Percentiles rank a stretch among this genome's conserved stretches.
These are phyloP conservation scores for Drosophila mercatorum DNA, from an alignment of 2,888 invertebrate species.

Conservation along the genomic window DNA sequence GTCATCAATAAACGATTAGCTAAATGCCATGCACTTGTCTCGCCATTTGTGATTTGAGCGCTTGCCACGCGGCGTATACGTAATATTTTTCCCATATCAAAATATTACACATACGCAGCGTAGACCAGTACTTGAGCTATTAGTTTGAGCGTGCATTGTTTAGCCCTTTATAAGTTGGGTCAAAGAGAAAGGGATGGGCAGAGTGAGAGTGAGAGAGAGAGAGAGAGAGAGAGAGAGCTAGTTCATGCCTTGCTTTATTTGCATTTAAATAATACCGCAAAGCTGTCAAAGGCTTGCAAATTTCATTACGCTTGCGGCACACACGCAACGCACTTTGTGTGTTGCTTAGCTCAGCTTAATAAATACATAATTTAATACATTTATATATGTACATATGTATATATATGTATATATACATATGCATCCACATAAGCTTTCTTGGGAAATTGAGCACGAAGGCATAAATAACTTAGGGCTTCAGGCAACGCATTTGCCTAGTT, in stretches of 20 bases:
- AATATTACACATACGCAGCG: slow-evolving; percentile 14
- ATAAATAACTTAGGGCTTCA: background rate
- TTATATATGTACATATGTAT: background rate
- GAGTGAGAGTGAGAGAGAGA: background rate
- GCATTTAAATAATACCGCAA: slow-evolving; percentile 41
- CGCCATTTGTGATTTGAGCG: slow-evolving; percentile 8
- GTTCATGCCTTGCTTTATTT: slow-evolving; percentile 20
- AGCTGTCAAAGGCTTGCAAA: slow-evolving; percentile 52
- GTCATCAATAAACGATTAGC: slow-evolving; percentile 38
- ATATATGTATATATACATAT: background rate
- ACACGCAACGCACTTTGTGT: slow-evolving; percentile 15
- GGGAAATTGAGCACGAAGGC: background rate
- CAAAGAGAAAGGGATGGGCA: background rate
- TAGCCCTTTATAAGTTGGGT: background rate
- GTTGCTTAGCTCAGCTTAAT: slow-evolving; percentile 3
- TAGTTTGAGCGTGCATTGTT: slow-evolving; percentile 3
- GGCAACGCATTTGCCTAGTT: background rate
- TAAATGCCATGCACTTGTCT: slow-evolving; percentile 3
- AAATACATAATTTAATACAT: slow-evolving; percentile 7
- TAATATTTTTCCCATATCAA: slow-evolving; percentile 28
- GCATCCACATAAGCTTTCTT: background rate
- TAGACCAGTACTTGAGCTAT: background rate
- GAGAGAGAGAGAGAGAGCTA: background rate
- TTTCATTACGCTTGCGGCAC: slow-evolving; percentile 46
- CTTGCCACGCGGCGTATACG: slow-evolving; percentile 38